These are phyloP conservation scores for Hipposideros armiger DNA, from an alignment of 2,113 vertebrate species.

Conservation along the genomic window DNA sequence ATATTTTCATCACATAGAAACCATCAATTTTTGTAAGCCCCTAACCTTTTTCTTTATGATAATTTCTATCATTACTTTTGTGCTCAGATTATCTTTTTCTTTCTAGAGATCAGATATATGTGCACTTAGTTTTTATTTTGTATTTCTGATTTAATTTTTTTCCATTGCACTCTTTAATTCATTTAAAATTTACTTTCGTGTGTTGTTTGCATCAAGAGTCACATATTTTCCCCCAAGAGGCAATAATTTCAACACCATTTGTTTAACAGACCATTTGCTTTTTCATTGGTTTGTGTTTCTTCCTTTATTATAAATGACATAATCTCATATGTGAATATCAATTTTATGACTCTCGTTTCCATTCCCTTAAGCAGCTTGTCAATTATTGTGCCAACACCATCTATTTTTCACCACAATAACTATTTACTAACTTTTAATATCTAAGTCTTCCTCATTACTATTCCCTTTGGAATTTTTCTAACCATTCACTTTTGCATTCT, in stretches of 20 bases:
- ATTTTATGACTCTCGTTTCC: constrained; percentile 24
- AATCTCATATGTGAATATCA: not conserved
- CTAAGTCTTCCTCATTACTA: not conserved
- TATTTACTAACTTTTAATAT: not conserved
- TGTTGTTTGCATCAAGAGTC: not conserved
- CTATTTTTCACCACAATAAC: constrained; percentile 5
- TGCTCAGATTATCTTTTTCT: constrained; percentile 27
- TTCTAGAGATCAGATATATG: not conserved
- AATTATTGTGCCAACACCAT: not conserved
- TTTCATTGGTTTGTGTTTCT: constrained; percentile 7
- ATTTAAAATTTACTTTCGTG: constrained; percentile 11
- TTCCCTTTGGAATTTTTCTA: not conserved
- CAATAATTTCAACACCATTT: not conserved
- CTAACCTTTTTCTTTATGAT: not conserved
- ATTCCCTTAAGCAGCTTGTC: not conserved
- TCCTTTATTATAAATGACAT: not conserved
- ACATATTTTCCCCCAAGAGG: not conserved
- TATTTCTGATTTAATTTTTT: constrained; percentile 53
- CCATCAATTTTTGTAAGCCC: not conserved
- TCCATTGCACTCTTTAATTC: not conserved
- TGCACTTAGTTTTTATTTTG: constrained; percentile 14
- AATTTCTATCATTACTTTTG: not conserved
- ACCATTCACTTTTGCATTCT: not conserved
- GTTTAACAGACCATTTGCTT: constrained; percentile 4
- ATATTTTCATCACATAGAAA: not conserved